Evolutionary conservation across 2,888 invertebrate genomes (phyloP).

Genomic region (Mimas tiliae): DNA sequence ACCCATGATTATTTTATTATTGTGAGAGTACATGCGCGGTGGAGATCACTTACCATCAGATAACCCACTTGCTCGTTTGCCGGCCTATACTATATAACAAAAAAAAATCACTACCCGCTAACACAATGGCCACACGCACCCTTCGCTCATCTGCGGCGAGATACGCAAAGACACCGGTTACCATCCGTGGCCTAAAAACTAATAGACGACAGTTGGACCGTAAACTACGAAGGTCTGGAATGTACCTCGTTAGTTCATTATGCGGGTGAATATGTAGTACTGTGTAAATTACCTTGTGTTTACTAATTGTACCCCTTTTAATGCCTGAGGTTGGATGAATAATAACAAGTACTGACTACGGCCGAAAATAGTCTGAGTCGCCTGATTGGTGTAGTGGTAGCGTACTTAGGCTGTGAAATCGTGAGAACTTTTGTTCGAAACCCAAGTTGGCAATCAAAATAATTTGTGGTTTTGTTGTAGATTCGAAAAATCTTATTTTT

Average conservation of each 20-base stretch:
- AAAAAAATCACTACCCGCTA: not conserved
- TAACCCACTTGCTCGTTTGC: too few species aligned
- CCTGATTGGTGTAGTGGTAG: too few species aligned
- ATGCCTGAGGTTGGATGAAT: not conserved
- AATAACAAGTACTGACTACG: not conserved
- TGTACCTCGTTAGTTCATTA: slow-evolving; percentile 41
- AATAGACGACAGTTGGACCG: slow-evolving; percentile 59
- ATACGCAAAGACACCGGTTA: slow-evolving; percentile 50
- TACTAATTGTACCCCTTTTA: not conserved
- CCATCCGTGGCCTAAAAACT: slow-evolving; percentile 54
- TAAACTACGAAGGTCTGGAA: slow-evolving; percentile 58
- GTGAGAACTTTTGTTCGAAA: too few species aligned
- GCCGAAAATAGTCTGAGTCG: too few species aligned
- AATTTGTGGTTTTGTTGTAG: too few species aligned
- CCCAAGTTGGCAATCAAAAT: too few species aligned
- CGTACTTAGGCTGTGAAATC: too few species aligned
- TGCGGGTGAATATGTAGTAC: slow-evolving; percentile 39
- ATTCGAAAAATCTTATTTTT: too few species aligned
- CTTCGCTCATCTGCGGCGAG: slow-evolving; percentile 36
- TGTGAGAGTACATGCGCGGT: too few species aligned
- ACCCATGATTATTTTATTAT: too few species aligned
- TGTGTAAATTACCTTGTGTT: slow-evolving; percentile 3
- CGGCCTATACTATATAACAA: too few species aligned
- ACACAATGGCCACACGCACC: not conserved
- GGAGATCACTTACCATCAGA: too few species aligned